Evolutionary conservation across 2,888 invertebrate genomes (phyloP), one percentile per base, ranked within the genome.

Genomic region (Anticlea derivata): DNA sequence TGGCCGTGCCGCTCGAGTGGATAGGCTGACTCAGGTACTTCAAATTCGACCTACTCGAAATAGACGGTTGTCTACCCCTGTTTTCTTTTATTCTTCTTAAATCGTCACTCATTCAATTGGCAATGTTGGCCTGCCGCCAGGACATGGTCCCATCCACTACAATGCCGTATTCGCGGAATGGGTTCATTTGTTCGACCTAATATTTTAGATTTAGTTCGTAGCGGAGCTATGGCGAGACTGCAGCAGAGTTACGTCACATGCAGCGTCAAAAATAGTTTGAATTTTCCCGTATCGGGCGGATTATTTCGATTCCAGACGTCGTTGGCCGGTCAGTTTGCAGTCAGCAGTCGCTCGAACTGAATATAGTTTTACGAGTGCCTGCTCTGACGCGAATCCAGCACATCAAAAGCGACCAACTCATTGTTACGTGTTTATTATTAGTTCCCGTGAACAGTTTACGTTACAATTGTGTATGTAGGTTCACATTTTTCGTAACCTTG

Each of bases 71-170:
- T 75, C 70, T 82, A 82, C 80, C 76, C 79, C 83, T 82, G 82
- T 81, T 82, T 80, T 79, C 77, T 80, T 78, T 71, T 60, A 69
- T 76, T 82, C 75, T 67, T 71, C 75, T 22, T 77, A 70, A 79
- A 85, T 84, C 86, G 83, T 86, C 86, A 85, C 81, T 86, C 88
- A 89, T 88, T 89, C 86, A 88, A 86, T 85, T 80, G 77, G 67
- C 68, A 71, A 55, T 61, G 66, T 83, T 90, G 89, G 89, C 86
- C 78, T 81, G 73, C 71, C 74, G 85, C 89, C 90, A 89, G 86
- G 78, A 79, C 71, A 74, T 77, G 72, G 73, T 76, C 69, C 71
- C 73, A 68, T 78, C 76, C 75, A 78, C 70, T 75, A 79, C 74
- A 67, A 57, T 60, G 60, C 67, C 61, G 66, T 73, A 72, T 76